Evolutionary conservation across 2,888 invertebrate species (phyloP).

Genomic region (Actias luna): DNA sequence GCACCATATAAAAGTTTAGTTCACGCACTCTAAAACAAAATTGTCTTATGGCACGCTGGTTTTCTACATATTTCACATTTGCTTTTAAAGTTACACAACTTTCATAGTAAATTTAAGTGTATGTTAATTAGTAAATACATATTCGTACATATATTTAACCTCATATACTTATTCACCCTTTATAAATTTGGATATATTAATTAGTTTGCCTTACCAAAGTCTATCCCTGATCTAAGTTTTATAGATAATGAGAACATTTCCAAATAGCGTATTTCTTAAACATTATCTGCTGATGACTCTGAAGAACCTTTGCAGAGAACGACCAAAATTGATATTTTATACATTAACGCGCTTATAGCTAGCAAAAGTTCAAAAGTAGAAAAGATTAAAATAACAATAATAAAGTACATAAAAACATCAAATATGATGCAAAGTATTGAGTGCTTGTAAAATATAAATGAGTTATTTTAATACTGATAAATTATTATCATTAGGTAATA

Average conservation of each 20-base stretch:
- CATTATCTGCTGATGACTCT: too few species aligned
- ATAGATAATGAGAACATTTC: too few species aligned
- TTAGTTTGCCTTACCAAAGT: too few species aligned
- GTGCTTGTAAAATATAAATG: too few species aligned
- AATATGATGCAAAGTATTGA: neutral
- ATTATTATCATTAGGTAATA: neutral
- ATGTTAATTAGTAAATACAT: neutral
- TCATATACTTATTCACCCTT: too few species aligned
- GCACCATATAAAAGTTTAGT: neutral
- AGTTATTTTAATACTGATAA: neutral
- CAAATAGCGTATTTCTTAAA: too few species aligned
- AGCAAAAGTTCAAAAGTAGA: too few species aligned
- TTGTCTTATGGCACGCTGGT: neutral
- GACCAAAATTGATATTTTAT: too few species aligned
- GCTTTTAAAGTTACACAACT: neutral
- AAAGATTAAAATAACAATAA: neutral
- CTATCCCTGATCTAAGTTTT: too few species aligned
- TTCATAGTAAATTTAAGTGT: neutral
- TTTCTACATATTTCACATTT: neutral
- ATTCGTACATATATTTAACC: too few species aligned
- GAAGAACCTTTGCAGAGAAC: neutral
- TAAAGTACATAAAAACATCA: neutral
- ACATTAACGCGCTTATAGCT: too few species aligned
- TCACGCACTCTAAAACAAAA: neutral
- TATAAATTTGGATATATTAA: too few species aligned